Base-by-base conservation (phyloP, 1,140 invertebrate genomes). In the Sarcophaga bullata region DNA sequence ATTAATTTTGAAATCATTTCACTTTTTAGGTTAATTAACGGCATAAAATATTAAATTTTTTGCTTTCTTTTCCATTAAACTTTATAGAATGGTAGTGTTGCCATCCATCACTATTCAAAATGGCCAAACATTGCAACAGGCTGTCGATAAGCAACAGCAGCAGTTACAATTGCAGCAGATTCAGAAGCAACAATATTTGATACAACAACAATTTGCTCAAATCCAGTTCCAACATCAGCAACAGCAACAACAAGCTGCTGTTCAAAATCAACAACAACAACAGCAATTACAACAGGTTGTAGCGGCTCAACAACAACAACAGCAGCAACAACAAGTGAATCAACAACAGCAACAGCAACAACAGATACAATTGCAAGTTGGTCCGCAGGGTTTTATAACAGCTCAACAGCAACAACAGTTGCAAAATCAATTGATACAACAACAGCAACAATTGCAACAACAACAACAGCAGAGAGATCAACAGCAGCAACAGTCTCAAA, bases 71-170 rank as follows among this genome's bases (percentile, higher is more conserved):
- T n/a, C 13, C n/a, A 4, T 62, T 13, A 52, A 50, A 25, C 8
- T 82, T 80, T 83, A 0, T 80, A 90, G 89, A 85, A 90, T 90
- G 89, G 89, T 90, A 88, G 89, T 84, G 84, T 86, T 13, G 88
- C 88, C 58, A 87, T 87, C 48, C 88, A 89, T 89, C 58, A 89
- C 87, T 11, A 84, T 89, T 80, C 89, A 90, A 83, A 88, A 87
- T 82, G 87, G 88, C 0, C 88, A 90, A 75, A 87, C 87, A 7
- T 80, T 89, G 47, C 88, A 89, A 72, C 73, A 87, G 72, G 83
- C 86, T 9, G 83, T 85, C 80, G 83, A 86, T 82, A 80, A 85
- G 80, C 85, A 89, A 86, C 46, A 85, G 84, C 82, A 84, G 19
- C 83, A 84, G 78, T 47, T 82, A 7, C 81, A 84, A 75, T 50